These are phyloP conservation scores for Periophthalmus magnuspinnatus DNA, from an alignment of 2,797 vertebrate genomes.

Conservation along the genomic window DNA sequence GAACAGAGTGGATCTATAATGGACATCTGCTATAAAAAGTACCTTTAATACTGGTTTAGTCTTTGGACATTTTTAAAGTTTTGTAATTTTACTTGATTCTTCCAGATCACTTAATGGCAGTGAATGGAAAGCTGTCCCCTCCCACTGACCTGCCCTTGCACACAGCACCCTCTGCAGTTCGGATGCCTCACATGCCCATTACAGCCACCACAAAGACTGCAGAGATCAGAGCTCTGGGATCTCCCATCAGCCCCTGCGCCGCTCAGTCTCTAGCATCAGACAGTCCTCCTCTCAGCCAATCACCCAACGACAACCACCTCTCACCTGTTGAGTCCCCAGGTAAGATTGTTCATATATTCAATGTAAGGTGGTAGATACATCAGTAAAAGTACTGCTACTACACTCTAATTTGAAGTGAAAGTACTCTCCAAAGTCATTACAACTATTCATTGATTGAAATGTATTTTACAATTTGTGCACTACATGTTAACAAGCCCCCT, in stretches of 20 bases:
- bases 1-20: too few species aligned
- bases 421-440: too few species aligned
- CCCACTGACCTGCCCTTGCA: conserved; percentile 63
- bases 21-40: too few species aligned
- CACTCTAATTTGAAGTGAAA: too few species aligned
- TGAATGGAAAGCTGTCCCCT: conserved; percentile 64
- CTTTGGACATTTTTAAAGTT: not conserved
- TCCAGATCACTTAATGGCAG: conserved; percentile 72
- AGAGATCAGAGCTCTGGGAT: conserved; percentile 64
- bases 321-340: conserved; percentile 66
- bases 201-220: conserved; percentile 78
- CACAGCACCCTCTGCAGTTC: conserved; percentile 62
- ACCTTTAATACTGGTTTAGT: not conserved
- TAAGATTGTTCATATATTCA: not conserved
- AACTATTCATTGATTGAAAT: too few species aligned
- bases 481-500: too few species aligned
- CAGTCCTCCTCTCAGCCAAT: conserved; percentile 49
- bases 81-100: conserved; percentile 2
- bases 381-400: too few species aligned
- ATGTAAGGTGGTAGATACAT: too few species aligned
- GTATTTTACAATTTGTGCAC: too few species aligned
- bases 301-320: conserved; percentile 54
- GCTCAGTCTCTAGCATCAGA: conserved; percentile 61
- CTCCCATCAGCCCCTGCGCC: conserved; percentile 73
- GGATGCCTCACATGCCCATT: conserved; percentile 88